A percentile compares a stretch with the other conserved stretches of the same genome.
These are phyloP conservation scores for Etheostoma spectabile DNA, from an alignment of 2,113 vertebrate genomes.

Conservation along the genomic window DNA sequence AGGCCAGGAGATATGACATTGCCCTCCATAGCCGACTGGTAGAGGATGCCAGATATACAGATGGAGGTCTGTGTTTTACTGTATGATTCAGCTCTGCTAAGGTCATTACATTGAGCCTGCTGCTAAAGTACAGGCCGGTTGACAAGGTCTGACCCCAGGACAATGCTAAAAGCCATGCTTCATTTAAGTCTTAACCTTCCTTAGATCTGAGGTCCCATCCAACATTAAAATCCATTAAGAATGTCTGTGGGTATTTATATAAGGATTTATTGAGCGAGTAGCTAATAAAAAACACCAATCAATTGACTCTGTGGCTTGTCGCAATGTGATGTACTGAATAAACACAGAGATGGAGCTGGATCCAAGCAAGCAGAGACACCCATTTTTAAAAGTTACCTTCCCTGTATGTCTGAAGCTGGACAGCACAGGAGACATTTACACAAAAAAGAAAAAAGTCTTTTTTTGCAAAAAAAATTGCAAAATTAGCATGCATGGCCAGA, in stretches of 20 bases:
- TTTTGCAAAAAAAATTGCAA: neutral
- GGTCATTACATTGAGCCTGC: conserved; percentile 43
- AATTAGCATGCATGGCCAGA: conserved; percentile 38
- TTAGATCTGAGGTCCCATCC: conserved; percentile 2
- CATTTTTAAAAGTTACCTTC: conserved; percentile 14
- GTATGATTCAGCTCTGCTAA: conserved; percentile 55
- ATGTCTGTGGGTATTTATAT: conserved; percentile 1
- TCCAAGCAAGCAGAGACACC: neutral
- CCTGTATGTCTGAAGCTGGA: conserved; percentile 1
- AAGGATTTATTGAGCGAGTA: neutral
- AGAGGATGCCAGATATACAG: conserved; percentile 38
- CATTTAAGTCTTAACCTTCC: conserved; percentile 35
- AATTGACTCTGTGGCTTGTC: conserved; percentile 29
- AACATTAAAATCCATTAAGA: conserved; percentile 22
- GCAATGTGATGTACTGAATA: conserved; percentile 2
- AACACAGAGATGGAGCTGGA: conserved; percentile 12
- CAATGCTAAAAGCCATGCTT: conserved; percentile 28
- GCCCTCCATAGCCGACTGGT: conserved; percentile 28
- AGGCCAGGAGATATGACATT: conserved; percentile 31
- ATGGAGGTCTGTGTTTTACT: conserved; percentile 41
- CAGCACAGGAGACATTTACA: conserved; percentile 23
- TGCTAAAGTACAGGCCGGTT: conserved; percentile 16
- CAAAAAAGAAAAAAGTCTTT: neutral
- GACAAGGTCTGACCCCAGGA: conserved; percentile 54
- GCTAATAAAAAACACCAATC: conserved; percentile 37